These are phyloP conservation scores for Tridacna gigas DNA, from an alignment of 2,888 invertebrate species.

Conservation along the genomic window DNA sequence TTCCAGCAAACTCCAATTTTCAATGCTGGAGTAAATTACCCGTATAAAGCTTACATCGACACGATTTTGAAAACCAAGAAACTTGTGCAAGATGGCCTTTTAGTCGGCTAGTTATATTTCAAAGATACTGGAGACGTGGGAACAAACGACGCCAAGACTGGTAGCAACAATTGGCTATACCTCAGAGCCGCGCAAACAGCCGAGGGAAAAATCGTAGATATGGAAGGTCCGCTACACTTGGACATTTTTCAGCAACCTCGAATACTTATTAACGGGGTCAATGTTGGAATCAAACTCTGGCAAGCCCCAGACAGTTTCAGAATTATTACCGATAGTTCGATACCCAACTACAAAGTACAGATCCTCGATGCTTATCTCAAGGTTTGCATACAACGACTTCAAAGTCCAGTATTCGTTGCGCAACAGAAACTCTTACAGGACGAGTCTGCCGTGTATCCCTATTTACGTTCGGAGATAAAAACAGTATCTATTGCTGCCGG, in stretches of 20 bases:
- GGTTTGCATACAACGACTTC: slow-evolving; percentile 47
- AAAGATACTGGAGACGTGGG: slow-evolving; percentile 48
- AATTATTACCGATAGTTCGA: slow-evolving; percentile 34
- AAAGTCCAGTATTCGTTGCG: slow-evolving; percentile 38
- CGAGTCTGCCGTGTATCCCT: slow-evolving; percentile 46
- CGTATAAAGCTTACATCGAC: slow-evolving; percentile 58
- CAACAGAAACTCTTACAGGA: slow-evolving; percentile 34
- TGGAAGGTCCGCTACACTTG: slow-evolving; percentile 41
- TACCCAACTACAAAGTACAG: slow-evolving; percentile 35
- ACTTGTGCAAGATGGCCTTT: not conserved
- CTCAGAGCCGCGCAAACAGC: slow-evolving; percentile 21
- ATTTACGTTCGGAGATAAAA: slow-evolving; percentile 39
- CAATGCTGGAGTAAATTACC: no score
- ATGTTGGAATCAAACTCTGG: slow-evolving; percentile 45
- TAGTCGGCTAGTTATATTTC: slow-evolving; percentile 39
- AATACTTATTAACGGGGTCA: slow-evolving; percentile 46
- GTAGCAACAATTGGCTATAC: slow-evolving; percentile 39
- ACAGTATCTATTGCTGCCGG: slow-evolving; percentile 48
- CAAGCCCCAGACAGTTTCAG: slow-evolving; percentile 40
- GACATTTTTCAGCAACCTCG: slow-evolving; percentile 48
- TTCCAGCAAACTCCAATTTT: no score
- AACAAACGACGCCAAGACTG: slow-evolving; percentile 36
- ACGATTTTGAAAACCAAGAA: slow-evolving; percentile 46
- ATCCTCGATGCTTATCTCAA: slow-evolving; percentile 50
- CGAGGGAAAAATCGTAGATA: slow-evolving; percentile 46